Evolutionary conservation across 1,140 invertebrate species (phyloP).

Genomic region (Tetragonula clypearis): DNA sequence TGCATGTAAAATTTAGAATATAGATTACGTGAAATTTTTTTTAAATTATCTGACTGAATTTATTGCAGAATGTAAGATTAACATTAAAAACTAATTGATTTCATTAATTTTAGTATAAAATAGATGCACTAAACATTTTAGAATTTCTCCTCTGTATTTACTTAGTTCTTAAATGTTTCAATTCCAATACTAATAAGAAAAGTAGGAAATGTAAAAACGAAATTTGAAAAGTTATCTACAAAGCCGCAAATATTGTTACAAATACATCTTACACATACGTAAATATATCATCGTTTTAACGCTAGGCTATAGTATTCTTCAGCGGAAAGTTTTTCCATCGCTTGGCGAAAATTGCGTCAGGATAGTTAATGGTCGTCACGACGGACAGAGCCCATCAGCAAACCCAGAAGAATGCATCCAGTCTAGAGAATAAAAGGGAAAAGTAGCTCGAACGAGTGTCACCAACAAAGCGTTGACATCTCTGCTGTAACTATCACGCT

Average conservation of each 20-base stretch:
- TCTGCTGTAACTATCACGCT: not conserved
- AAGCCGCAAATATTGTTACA: not conserved
- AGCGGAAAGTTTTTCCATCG: conserved; percentile 61
- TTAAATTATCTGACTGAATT: not conserved
- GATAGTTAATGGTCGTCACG: conserved; percentile 59
- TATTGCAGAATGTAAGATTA: not conserved
- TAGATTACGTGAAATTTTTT: not conserved
- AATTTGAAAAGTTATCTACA: not conserved
- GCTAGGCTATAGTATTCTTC: no score
- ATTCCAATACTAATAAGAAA: not conserved
- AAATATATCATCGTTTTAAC: not conserved
- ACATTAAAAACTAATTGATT: not conserved
- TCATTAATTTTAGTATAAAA: not conserved
- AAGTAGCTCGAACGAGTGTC: conserved; percentile 32
- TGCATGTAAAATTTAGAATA: not conserved
- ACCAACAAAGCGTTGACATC: conserved; percentile 1
- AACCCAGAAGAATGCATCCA: conserved; percentile 48
- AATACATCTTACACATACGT: not conserved
- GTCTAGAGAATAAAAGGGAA: conserved; percentile 37
- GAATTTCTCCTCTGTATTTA: not conserved
- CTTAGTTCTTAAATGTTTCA: not conserved
- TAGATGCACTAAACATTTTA: not conserved
- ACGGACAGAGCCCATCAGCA: conserved; percentile 52
- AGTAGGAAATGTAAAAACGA: not conserved
- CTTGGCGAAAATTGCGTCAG: conserved; percentile 55